These are phyloP conservation scores for Geotria australis DNA, from an alignment of 2,797 vertebrate genomes.

Conservation along the genomic window DNA sequence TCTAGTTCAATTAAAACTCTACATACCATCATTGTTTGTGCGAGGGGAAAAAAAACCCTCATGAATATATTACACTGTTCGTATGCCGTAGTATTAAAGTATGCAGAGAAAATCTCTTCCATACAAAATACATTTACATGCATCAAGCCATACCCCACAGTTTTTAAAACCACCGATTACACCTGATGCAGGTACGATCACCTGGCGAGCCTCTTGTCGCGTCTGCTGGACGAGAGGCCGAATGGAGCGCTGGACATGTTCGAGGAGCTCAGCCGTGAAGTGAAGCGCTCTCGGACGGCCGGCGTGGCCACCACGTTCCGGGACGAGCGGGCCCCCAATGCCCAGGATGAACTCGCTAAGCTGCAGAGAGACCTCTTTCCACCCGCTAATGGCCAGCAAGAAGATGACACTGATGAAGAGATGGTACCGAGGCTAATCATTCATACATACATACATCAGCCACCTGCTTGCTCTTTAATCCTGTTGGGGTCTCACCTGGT, in stretches of 20 bases:
- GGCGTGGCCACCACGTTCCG: conserved; percentile 24
- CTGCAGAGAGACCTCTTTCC: conserved; percentile 25
- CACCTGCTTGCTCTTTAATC: too few species aligned
- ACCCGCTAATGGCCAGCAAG: conserved; percentile 6
- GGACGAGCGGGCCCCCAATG: conserved; percentile 11
- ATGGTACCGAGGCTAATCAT: conserved; percentile 12
- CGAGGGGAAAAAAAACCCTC: too few species aligned
- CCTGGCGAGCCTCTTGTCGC: conserved; percentile 28
- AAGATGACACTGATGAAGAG: conserved; percentile 12
- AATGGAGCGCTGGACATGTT: conserved; percentile 37
- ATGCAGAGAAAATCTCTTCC: too few species aligned
- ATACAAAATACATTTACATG: too few species aligned
- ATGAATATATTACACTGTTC: too few species aligned
- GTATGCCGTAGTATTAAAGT: too few species aligned
- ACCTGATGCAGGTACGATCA: conserved; percentile 43
- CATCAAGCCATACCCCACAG: too few species aligned
- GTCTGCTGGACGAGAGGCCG: conserved; percentile 46
- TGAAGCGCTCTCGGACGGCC: conserved; percentile 25
- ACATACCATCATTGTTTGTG: too few species aligned
- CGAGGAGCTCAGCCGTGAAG: conserved; percentile 39
- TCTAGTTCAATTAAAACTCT: too few species aligned
- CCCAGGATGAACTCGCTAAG: conserved; percentile 23
- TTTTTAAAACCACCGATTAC: too few species aligned
- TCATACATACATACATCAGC: too few species aligned
- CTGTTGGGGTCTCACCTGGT: too few species aligned